phyloP scores from a whole-genome alignment of 2,113 vertebrate species.

The Hippopotamus amphibius region DNA sequence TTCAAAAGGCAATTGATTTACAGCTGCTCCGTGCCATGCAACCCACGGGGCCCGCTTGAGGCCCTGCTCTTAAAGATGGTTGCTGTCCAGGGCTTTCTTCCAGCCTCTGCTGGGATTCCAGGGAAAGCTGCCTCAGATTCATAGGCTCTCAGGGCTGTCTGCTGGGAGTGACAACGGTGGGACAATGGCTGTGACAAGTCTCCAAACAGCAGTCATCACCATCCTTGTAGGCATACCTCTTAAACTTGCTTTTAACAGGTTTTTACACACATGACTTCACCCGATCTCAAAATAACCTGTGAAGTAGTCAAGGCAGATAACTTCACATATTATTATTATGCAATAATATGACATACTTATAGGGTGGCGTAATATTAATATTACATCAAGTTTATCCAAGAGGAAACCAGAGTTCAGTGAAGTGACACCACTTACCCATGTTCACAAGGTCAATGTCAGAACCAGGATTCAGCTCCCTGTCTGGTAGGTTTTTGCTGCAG shows the following conservation, averaged over 20 bases:
- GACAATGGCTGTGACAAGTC: not conserved
- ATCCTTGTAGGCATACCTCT: not conserved
- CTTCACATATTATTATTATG: not conserved
- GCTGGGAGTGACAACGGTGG: accelerated
- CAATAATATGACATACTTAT: not conserved
- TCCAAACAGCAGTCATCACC: not conserved
- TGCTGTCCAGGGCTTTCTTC: accelerated
- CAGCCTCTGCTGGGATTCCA: not conserved
- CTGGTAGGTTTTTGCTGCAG: not conserved
- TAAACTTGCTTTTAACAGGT: not conserved
- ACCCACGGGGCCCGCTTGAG: accelerated
- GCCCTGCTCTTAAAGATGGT: no score
- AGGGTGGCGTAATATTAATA: not conserved
- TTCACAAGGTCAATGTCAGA: not conserved
- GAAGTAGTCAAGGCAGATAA: not conserved
- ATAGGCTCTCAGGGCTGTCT: no score
- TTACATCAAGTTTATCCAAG: not conserved
- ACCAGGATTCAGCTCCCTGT: not conserved
- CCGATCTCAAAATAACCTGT: not conserved
- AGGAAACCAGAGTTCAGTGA: not conserved
- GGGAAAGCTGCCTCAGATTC: not conserved
- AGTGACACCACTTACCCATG: not conserved
- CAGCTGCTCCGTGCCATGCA: accelerated
- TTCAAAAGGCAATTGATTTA: not conserved
- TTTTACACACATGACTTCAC: not conserved